These are phyloP conservation scores for Phorcus lineatus DNA, from an alignment of 2,888 invertebrate species.

Conservation along the genomic window DNA sequence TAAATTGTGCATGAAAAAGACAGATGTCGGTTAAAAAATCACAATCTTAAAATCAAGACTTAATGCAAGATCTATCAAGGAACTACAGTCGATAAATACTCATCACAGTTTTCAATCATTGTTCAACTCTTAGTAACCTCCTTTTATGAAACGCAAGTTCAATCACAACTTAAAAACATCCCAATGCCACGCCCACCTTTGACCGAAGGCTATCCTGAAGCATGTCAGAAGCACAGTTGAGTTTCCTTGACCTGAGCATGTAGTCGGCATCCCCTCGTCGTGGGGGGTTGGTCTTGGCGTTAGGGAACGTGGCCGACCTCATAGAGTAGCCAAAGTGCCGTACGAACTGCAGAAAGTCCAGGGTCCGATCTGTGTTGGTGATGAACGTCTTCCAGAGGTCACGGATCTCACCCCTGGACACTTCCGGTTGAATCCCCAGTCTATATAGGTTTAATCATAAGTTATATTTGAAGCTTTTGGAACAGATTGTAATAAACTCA, in stretches of 20 bases:
- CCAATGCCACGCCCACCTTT: constrained; percentile 60
- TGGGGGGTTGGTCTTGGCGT: constrained; percentile 73
- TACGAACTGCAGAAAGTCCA: constrained; percentile 72
- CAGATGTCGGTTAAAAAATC: too few relatives aligned
- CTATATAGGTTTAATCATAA: constrained; percentile 22
- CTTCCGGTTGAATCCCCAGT: constrained; percentile 65
- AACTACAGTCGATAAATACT: too few relatives aligned
- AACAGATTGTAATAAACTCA: too few relatives aligned
- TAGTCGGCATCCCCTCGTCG: constrained; percentile 73
- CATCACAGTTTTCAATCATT: too few relatives aligned
- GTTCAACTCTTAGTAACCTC: too few relatives aligned
- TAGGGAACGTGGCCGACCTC: constrained; percentile 73
- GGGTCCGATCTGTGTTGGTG: constrained; percentile 72
- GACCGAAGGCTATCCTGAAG: constrained; percentile 72
- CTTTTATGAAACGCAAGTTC: too few relatives aligned
- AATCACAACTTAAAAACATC: too few relatives aligned
- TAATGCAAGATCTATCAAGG: too few relatives aligned
- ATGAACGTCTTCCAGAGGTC: constrained; percentile 75
- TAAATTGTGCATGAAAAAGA: too few relatives aligned
- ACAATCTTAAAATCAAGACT: too few relatives aligned
- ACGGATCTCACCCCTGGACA: constrained; percentile 73
- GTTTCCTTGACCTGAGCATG: constrained; percentile 72
- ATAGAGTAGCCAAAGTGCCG: constrained; percentile 74
- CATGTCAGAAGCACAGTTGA: constrained; percentile 74
- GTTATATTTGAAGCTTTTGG: background rate